phyloP scores from a whole-genome alignment of 1,140 invertebrate species.

The Panulirus ornatus region DNA sequence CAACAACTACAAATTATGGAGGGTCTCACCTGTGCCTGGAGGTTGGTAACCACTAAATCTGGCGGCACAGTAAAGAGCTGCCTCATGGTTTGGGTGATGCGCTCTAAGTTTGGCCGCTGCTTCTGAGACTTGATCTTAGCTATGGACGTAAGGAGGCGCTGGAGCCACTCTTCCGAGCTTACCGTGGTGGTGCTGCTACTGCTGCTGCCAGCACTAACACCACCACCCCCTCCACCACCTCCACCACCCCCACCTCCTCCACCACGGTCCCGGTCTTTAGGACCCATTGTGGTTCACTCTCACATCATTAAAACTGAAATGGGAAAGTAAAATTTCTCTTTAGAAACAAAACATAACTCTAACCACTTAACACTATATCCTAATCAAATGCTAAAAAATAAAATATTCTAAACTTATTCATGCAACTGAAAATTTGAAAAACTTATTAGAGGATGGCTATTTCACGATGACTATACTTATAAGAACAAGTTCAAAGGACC shows the following conservation, averaged over 20 bases:
- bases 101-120: conserved; percentile 92
- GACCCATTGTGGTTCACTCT: conserved; percentile 62
- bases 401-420: no score
- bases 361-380: no score
- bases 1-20: no score
- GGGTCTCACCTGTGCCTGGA: conserved; percentile 59
- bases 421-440: no score
- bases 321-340: background rate
- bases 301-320: conserved; percentile 66
- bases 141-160: conserved; percentile 95
- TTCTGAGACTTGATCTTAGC: conserved; percentile 95
- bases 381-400: no score
- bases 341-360: background rate
- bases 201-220: background rate
- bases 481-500: no score
- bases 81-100: conserved; percentile 93
- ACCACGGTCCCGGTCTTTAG: conserved; percentile 68
- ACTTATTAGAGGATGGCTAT: no score
- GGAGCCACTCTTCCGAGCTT: conserved; percentile 82
- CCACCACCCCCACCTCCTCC: conserved; percentile 26
- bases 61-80: conserved; percentile 84
- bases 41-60: conserved; percentile 51
- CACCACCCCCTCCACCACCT: conserved; percentile 40
- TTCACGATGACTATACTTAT: no score
- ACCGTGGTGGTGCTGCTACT: background rate